phyloP scores from a whole-genome alignment of 2,888 invertebrate species.

The Drosophila quinaria region DNA sequence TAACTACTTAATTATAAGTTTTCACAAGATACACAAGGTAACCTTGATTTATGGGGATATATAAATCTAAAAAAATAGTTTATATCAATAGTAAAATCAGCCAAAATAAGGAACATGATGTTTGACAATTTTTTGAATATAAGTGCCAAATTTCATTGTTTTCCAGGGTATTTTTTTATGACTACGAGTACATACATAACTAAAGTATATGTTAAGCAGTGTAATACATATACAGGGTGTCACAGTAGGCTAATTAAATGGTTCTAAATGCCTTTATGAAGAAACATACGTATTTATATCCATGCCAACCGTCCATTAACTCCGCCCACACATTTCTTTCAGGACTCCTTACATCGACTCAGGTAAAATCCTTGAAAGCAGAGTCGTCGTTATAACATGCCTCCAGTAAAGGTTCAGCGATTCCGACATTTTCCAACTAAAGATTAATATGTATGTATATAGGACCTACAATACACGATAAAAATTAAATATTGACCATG shows the following conservation, averaged over 20 bases:
- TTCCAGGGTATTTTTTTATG: conserved; percentile 61
- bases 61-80: too few relatives aligned
- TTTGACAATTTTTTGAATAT: too few relatives aligned
- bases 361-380: not conserved
- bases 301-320: not conserved
- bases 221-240: conserved; percentile 14
- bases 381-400: not conserved
- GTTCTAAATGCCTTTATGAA: not conserved
- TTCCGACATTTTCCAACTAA: not conserved
- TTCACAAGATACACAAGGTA: too few relatives aligned
- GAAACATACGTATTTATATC: not conserved
- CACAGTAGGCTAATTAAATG: not conserved
- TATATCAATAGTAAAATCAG: too few relatives aligned
- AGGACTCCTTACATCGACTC: not conserved
- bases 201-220: not conserved
- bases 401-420: not conserved
- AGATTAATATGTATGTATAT: too few relatives aligned
- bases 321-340: conserved; percentile 7
- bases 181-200: not conserved
- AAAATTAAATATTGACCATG: too few relatives aligned
- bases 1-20: too few relatives aligned
- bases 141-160: too few relatives aligned
- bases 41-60: too few relatives aligned
- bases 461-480: too few relatives aligned
- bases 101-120: too few relatives aligned